Evolutionary conservation across 1,140 invertebrate species (phyloP).

Genomic region (Popillia japonica): DNA sequence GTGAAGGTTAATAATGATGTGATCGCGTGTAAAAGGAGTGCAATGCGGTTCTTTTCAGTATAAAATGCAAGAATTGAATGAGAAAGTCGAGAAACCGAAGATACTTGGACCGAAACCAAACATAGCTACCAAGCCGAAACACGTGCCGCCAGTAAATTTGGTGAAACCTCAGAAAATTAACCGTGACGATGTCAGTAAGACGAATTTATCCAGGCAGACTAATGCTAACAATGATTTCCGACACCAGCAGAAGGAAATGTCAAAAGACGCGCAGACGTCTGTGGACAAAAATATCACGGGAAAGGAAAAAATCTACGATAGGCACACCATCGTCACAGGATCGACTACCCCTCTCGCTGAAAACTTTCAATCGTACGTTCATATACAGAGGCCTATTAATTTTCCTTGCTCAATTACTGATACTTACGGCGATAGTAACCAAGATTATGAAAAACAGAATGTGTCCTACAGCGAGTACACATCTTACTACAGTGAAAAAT

Average conservation of each 20-base stretch:
- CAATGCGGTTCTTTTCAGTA: slow-evolving; percentile 15
- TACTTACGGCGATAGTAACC: slow-evolving; percentile 20
- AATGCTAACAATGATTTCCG: slow-evolving; percentile 21
- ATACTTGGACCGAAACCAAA: slow-evolving; percentile 57
- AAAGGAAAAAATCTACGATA: slow-evolving; percentile 25
- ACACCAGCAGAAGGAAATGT: slow-evolving; percentile 44
- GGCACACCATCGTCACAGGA: not conserved
- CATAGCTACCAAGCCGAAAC: slow-evolving; percentile 58
- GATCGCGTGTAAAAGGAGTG: slow-evolving; percentile 38
- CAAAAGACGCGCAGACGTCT: slow-evolving; percentile 33
- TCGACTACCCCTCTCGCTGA: not conserved
- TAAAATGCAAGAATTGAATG: slow-evolving; percentile 38
- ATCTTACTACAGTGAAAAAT: slow-evolving; percentile 51
- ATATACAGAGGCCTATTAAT: slow-evolving; percentile 34
- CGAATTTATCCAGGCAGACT: not conserved
- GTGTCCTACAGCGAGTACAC: slow-evolving; percentile 37
- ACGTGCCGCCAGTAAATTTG: slow-evolving; percentile 54
- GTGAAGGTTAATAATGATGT: not conserved
- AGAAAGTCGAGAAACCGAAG: slow-evolving; percentile 52
- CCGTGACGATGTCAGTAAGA: slow-evolving; percentile 21
- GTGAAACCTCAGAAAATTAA: slow-evolving; percentile 20
- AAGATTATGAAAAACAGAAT: slow-evolving; percentile 24
- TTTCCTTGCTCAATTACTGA: slow-evolving; percentile 37
- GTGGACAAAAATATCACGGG: not conserved
- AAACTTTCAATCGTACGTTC: slow-evolving; percentile 17